Percentiles rank a stretch among this genome's conserved stretches.
Evolutionary conservation across 2,888 invertebrate species (phyloP).

Genomic region (Nomada fabriciana): DNA sequence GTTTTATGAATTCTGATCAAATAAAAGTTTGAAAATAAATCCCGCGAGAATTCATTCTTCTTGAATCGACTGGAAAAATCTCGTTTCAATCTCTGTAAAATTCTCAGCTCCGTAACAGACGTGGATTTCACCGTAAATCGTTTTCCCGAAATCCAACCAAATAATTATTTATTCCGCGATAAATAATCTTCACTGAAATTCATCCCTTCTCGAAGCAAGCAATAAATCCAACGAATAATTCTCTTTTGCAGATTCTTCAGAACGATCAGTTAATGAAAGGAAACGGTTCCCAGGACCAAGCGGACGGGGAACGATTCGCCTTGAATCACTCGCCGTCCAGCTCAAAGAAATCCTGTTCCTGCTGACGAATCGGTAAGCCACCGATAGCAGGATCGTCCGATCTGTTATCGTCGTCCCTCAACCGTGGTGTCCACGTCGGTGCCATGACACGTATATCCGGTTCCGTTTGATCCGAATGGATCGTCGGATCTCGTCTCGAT

Average conservation of each 20-base stretch:
- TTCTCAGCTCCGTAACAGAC: neutral
- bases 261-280: slow-evolving; percentile 91
- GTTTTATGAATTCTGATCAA: too few species aligned
- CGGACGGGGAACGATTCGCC: slow-evolving; percentile 89
- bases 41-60: too few species aligned
- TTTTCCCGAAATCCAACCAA: too few species aligned
- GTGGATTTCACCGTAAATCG: too few species aligned
- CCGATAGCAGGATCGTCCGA: slow-evolving; percentile 44
- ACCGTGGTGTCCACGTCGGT: slow-evolving; percentile 42
- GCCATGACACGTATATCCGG: slow-evolving; percentile 41
- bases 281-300: slow-evolving; percentile 86
- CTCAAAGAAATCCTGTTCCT: slow-evolving; percentile 86
- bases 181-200: too few species aligned
- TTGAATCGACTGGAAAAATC: too few species aligned
- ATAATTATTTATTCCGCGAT: too few species aligned
- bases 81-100: neutral
- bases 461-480: slow-evolving; percentile 6
- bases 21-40: too few species aligned
- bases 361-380: slow-evolving; percentile 85
- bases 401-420: slow-evolving; percentile 46
- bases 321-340: slow-evolving; percentile 86
- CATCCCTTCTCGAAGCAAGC: too few species aligned
- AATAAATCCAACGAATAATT: neutral
- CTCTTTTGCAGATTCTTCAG: slow-evolving; percentile 88
- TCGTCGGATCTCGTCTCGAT: slow-evolving; percentile 26